Evolutionary conservation across 2,797 vertebrate genomes (phyloP), one percentile per base, ranked within the genome.

Genomic region (Syngnathus rostellatus): DNA sequence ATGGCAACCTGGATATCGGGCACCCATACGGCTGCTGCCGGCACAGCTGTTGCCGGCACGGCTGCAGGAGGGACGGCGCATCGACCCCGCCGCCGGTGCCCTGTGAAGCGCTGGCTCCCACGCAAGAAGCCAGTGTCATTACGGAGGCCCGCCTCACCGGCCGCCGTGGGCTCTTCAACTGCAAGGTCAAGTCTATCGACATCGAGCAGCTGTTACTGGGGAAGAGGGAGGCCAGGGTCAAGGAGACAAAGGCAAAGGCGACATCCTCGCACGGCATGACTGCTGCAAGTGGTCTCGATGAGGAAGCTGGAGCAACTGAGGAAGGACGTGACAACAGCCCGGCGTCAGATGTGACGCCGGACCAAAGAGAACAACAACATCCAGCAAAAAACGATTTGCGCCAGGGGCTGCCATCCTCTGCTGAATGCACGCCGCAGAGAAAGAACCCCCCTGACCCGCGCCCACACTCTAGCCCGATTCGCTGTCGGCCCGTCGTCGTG

Each of bases 151-250:
- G 95, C 9, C 87, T 97, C 50, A 92, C 87, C 14, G 90, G 91
- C 40, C 93, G 93, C 72, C 83, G 89, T 8, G 94, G 94, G 43
- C 89, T 95, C 41, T 96, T 97, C 76, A 94, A 90, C 73, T 90
- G 90, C 23, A 90, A 94, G 63, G 91, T 96, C 68, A 95, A 94
- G 76, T 96, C 94, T 8, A 66, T 92, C 17, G 83, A 94, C n/a
- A 92, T 96, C 67, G 88, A 91, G 59, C 91, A 94, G 23, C 70
- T 95, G 51, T 77, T 94, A 69, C 88, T 79, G 63, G 76, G 86
- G 59, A 72, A 86, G 64, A 77, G 66, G 55, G 55, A 37, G 63
- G 87, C 81, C 57, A 60, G 16, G 46, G 76, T 62, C 19, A 74
- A 77, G 19, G 72, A 51, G 21, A 17, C 41, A 6, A 23, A 12